Percentiles rank a stretch among this genome's conserved stretches.
Conservation (phyloP, 2,888 invertebrate genomes). For the Scaptomyza polygonia region DNA sequence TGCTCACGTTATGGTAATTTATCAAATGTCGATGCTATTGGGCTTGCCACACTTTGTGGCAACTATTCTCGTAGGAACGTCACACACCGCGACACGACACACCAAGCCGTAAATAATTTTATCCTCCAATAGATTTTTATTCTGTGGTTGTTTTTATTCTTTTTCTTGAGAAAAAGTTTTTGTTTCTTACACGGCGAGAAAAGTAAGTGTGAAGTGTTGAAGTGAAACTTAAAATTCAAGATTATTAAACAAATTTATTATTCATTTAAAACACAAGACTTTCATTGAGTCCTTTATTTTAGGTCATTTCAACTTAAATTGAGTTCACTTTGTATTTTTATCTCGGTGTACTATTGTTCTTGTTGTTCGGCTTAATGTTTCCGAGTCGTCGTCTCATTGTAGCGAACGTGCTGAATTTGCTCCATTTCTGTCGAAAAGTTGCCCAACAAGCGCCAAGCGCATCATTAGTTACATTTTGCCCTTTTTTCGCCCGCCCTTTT, state of each 20-base stretch:
- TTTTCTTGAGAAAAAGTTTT: slow-evolving; percentile 11
- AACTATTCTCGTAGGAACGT: slow-evolving; percentile 47
- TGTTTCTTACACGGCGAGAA: not conserved
- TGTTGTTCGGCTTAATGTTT: slow-evolving; percentile 5
- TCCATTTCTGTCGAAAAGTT: slow-evolving; percentile 69
- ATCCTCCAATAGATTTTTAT: slow-evolving; percentile 61
- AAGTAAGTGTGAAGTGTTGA: not conserved
- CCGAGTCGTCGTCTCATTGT: slow-evolving; percentile 20
- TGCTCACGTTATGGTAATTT: slow-evolving; percentile 78
- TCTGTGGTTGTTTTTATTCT: slow-evolving; percentile 29
- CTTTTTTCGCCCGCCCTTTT: not conserved
- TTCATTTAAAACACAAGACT: not conserved
- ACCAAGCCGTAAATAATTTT: slow-evolving; percentile 60
- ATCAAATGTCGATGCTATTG: slow-evolving; percentile 57
- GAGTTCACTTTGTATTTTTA: not conserved
- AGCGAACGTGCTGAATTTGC: slow-evolving; percentile 78
- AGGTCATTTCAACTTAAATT: not conserved
- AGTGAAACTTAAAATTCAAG: too few species aligned
- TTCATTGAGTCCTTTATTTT: not conserved
- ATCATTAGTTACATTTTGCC: slow-evolving; percentile 72
- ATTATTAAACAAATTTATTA: too few species aligned
- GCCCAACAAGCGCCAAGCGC: slow-evolving; percentile 59
- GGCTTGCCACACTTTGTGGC: slow-evolving; percentile 43
- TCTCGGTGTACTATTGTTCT: slow-evolving; percentile 1
- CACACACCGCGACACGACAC: slow-evolving; percentile 31